Base-by-base conservation (phyloP, 2,797 vertebrate genomes). In the Triplophysa bombifrons region DNA sequence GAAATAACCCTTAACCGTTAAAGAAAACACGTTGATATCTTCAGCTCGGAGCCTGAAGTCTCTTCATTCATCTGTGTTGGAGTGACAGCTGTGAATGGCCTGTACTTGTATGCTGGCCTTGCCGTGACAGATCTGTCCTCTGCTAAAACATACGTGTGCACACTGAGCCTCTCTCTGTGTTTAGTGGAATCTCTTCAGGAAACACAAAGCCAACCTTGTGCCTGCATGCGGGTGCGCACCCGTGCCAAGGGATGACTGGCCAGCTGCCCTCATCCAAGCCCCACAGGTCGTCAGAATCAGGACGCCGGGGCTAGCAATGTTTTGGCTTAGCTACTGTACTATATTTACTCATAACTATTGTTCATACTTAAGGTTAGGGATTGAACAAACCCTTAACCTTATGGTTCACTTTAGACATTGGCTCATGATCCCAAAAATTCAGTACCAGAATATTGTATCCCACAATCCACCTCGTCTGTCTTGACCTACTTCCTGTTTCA, bases 131-230 rank as follows among this genome's bases (percentile, higher is more conserved):
- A 60, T 60, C 25, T 63, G 14, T 30, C 5, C 60, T 30, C 6
- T 8, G 2, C 17, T 63, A 17, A 27, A 9, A 63, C 56, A 27
- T 25, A 10, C 27, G 60, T 63, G 60, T 34, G 60, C 60, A 63
- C 60, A 63, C 14, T 34, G 27, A 34, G 16, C 8, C 2, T 63
- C 60, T 61, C 27, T 61, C n/a, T 20, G 53, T 56, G 53, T 19
- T 20, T 22, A 19, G n/a, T n/a, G 22, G n/a, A 56, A 19, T n/a
- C 19, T 56, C 53, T 58, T 51, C 27, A 61, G 60, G 60, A 63
- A 17, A 63, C 27, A 61, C 25, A 63, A 63, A 63, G 60, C 60
- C 19, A 63, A 17, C 25, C 16, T 34, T 63, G 60, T 63, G 60
- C 8, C 7, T 34, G 60, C 58, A 60, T 3, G 51, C 17, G 51